Percentiles rank a stretch among this genome's conserved stretches.
Conservation (phyloP, 2,797 vertebrate genomes). For the Chromobotia macracanthus region DNA sequence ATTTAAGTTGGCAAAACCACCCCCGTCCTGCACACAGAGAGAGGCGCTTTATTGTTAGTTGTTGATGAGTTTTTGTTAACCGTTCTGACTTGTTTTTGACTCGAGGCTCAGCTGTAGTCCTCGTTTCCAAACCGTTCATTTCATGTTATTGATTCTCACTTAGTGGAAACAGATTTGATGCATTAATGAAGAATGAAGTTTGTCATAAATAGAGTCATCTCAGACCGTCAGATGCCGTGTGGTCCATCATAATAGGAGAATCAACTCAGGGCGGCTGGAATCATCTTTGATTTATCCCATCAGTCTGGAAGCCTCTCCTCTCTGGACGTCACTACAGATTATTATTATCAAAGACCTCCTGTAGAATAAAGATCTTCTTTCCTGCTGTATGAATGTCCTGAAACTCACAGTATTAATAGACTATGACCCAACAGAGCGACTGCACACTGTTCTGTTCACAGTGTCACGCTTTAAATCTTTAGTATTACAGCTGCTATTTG, state of each 20-base stretch:
- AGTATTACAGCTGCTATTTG: neutral
- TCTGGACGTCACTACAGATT: no score
- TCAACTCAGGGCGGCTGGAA: no score
- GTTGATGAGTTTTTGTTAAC: neutral
- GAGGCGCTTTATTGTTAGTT: neutral
- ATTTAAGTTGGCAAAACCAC: no score
- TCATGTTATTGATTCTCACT: neutral
- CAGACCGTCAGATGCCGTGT: no score
- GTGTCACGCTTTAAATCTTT: neutral
- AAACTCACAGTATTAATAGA: neutral
- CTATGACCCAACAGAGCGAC: neutral
- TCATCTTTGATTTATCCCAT: no score
- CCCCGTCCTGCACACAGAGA: neutral
- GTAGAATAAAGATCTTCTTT: neutral
- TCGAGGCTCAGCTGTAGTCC: neutral
- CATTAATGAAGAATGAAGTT: slow-evolving; percentile 27
- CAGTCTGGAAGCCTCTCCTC: no score
- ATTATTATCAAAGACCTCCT: neutral
- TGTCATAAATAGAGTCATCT: no score
- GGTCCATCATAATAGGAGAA: no score
- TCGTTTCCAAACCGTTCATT: neutral
- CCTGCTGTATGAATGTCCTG: neutral
- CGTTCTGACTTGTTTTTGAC: neutral
- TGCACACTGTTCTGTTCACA: neutral
- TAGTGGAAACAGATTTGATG: neutral